Evolutionary conservation across 1,140 invertebrate genomes (phyloP), one percentile per base, ranked within the genome.

Genomic region (Euura saliciscinereae): DNA sequence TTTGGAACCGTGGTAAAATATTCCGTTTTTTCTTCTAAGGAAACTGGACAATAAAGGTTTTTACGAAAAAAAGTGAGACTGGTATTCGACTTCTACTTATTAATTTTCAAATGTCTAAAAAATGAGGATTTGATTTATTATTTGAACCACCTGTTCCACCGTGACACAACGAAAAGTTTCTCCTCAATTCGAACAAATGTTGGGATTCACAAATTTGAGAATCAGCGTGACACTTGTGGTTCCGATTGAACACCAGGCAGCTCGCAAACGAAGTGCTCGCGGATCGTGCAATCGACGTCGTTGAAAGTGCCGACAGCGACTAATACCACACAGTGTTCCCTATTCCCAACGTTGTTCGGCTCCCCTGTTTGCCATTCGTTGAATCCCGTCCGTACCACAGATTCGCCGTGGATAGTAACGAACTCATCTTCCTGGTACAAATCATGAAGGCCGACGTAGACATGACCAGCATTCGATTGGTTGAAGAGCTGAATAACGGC

Each of bases 401-500:
- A 44, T 45, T 69, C 7, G 45, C 69, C 72, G 43, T 64, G 11
- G 44, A 66, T 66, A 2, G 59, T 70, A 2, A 66, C 13, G 13
- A 28, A 71, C 59, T 74, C 28, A 46, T 69, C 68, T 66, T 70
- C 45, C 45, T 70, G 44, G 42, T 65, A 51, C 46, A 59, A 45
- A 44, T 73, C 64, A 70, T 70, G 64, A 70, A 67, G 64, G 44
- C 59, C 68, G n/a, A 73, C 46, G 59, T 70, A 65, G n/a, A 44
- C 46, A 44, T 6, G 8, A 43, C 3, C 43, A 44, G 42, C 2
- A 11, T n/a, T 13, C 2, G 13, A 8, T 0, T 71, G 46, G 6
- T 74, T 73, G 0, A 78, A 77, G 0, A 85, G 6, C 6, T 80
- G 74, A 43, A 72, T 44, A 0, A 86, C 69, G 0, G 86, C 80